Evolutionary conservation across 2,113 vertebrate genomes (phyloP).

Genomic region (Larimichthys crocea): DNA sequence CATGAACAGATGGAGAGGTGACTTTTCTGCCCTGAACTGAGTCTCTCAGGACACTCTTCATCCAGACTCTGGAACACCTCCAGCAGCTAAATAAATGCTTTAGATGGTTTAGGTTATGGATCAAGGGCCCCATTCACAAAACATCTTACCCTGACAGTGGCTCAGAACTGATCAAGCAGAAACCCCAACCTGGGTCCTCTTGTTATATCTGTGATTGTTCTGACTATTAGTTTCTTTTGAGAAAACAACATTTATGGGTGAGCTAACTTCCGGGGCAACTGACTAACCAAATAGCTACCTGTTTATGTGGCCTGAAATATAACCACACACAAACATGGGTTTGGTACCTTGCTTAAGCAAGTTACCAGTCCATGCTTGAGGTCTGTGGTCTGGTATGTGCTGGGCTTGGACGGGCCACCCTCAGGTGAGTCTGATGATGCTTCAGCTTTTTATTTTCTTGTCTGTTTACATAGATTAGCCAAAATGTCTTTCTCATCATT

Average conservation of each 20-base stretch:
- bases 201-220: not conserved
- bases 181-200: not conserved
- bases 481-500: no score
- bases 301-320: not conserved
- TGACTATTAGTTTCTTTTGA: not conserved
- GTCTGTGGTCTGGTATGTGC: no score
- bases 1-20: constrained; percentile 57
- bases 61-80: constrained; percentile 49
- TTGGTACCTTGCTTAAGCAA: no score
- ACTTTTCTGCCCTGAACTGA: constrained; percentile 46
- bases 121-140: constrained; percentile 5
- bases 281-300: not conserved
- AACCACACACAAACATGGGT: no score
- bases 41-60: constrained; percentile 41
- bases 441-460: no score
- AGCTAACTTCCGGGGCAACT: not conserved
- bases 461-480: no score
- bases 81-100: constrained; percentile 39
- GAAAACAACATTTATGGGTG: not conserved
- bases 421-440: no score
- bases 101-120: constrained; percentile 8
- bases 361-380: no score
- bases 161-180: not conserved
- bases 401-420: no score
- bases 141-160: constrained; percentile 7